A percentile compares a stretch with the other conserved stretches of the same genome.
Conservation (phyloP, 2,888 invertebrate genomes). For the Nycteola revayana region DNA sequence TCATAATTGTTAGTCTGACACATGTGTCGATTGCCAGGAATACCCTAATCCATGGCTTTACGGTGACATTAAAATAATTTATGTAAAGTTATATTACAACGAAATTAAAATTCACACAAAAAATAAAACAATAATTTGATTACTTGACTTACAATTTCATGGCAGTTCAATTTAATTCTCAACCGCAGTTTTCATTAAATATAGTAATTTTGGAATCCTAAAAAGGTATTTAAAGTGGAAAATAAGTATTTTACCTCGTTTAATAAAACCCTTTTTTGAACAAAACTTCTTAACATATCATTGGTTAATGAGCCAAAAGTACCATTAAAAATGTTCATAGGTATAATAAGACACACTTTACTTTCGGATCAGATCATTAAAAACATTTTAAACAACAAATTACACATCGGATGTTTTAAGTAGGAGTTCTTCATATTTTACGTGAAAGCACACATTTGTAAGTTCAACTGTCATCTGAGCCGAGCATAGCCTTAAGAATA, state of each 20-base stretch:
- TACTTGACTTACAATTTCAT: no score
- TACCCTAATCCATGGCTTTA: no score
- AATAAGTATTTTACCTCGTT: background rate
- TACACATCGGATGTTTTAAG: conserved; percentile 18
- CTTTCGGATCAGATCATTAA: conserved; percentile 16
- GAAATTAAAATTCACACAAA: no score
- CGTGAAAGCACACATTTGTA: conserved; percentile 30
- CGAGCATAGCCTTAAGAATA: conserved; percentile 14
- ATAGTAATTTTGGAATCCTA: background rate
- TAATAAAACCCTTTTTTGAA: conserved; percentile 3
- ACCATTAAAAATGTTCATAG: conserved; percentile 28
- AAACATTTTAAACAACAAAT: conserved; percentile 29
- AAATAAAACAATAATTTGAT: no score
- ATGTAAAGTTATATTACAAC: no score
- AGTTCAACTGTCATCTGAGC: conserved; percentile 32
- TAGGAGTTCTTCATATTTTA: conserved; percentile 28
- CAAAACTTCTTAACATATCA: conserved; percentile 6
- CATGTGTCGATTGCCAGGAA: no score
- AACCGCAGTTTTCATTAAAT: no score
- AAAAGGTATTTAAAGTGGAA: background rate
- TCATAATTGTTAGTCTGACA: no score
- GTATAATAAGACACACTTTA: conserved; percentile 25
- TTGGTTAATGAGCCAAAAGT: conserved; percentile 18
- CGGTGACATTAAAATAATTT: no score
- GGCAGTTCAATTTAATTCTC: no score